Conservation (phyloP, 2,113 vertebrate genomes). For the Platichthys stellatus region DNA sequence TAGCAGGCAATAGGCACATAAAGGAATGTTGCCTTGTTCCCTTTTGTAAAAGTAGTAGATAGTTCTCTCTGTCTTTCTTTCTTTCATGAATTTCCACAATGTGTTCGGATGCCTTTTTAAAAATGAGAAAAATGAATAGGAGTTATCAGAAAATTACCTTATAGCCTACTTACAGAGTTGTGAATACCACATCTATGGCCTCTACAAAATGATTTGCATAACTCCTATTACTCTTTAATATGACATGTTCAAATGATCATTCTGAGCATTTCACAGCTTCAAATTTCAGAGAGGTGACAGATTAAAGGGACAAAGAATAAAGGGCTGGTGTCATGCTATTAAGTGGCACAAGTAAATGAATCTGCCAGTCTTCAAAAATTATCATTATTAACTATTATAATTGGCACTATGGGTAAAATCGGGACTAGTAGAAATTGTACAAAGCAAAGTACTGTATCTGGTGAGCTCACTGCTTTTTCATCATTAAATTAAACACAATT, state of each 20-base stretch:
- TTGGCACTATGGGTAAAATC: neutral
- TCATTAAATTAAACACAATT: no score
- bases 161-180: neutral
- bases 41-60: neutral
- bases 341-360: neutral
- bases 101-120: neutral
- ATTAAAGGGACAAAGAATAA: neutral
- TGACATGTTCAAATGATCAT: neutral
- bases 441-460: no score
- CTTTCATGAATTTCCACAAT: neutral
- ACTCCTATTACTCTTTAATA: neutral
- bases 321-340: neutral
- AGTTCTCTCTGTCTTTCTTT: neutral
- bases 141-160: slow-evolving; percentile 3
- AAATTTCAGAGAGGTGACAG: neutral
- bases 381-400: neutral
- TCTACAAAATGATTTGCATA: neutral
- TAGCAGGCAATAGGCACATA: no score
- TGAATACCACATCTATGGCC: neutral
- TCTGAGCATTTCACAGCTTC: neutral
- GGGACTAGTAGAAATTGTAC: neutral
- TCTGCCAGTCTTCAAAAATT: neutral
- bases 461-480: no score
- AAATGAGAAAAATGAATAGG: neutral
- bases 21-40: neutral